phyloP scores from a whole-genome alignment of 1,140 invertebrate genomes.

The Eurosta solidaginis region DNA sequence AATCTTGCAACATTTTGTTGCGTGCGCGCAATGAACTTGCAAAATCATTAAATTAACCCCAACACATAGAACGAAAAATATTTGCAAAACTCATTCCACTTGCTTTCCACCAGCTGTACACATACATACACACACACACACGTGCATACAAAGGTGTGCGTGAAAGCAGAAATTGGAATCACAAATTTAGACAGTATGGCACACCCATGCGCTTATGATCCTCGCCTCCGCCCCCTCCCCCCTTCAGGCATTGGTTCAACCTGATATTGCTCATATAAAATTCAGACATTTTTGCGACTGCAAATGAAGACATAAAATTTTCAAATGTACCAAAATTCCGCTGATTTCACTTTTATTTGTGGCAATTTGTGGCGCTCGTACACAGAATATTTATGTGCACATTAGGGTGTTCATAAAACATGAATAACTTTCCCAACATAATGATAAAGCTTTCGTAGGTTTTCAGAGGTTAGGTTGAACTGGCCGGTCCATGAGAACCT shows the following conservation, averaged over 20 bases:
- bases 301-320: conserved; percentile 36
- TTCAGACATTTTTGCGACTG: conserved; percentile 32
- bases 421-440: too few species aligned
- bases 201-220: not conserved
- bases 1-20: conserved; percentile 24
- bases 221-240: not conserved
- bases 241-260: not conserved
- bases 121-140: not conserved
- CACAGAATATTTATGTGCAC: not conserved
- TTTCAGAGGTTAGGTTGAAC: too few species aligned
- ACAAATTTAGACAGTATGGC: not conserved
- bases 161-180: not conserved
- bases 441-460: too few species aligned
- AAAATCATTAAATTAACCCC: conserved; percentile 28
- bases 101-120: not conserved
- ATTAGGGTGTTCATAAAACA: not conserved
- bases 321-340: conserved; percentile 29
- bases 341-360: conserved; percentile 37
- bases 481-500: too few species aligned
- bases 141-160: not conserved
- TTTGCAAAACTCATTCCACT: not conserved
- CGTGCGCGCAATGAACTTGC: conserved; percentile 14
- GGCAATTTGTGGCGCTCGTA: conserved; percentile 29
- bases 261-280: conserved; percentile 24
- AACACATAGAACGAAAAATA: conserved; percentile 15